Base-by-base conservation (phyloP, 1,140 invertebrate species). In the Philopotamus ludificatus region DNA sequence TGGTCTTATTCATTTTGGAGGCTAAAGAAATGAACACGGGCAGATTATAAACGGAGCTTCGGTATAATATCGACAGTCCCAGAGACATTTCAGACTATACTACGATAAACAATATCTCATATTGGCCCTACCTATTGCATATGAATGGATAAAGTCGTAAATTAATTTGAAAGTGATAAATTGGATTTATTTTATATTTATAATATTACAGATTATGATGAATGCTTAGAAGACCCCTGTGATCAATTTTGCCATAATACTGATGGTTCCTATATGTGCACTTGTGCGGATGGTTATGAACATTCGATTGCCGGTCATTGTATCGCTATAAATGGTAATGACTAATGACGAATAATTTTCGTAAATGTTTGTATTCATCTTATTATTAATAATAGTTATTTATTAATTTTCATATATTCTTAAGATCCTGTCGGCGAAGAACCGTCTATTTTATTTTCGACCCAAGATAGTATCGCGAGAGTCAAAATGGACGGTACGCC, bases 221-320 rank as follows among this genome's bases (percentile, higher is more conserved):
- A 92, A 76, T 93, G 92, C 75, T 73, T 76, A 62, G 73, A 84
- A 57, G 87, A 91, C 65, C 86, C 85, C 21, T 96, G 93, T 77
- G 87, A 91, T 72, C 93, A 95, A 76, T 70, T 80, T 16, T 96
- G 94, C 76, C 80, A 75, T 61, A 93, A 94, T 76, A 84, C 83
- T 8, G 76, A 79, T 4, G 88, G 90, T 44, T 87, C 84, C 34
- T 93, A 84, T 77, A 75, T 79, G 18, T 96, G 93, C 78, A 81
- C 82, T 44, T 94, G 94, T 81, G 85, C 85, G 1, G 74, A 83
- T 4, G 92, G 92, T 1, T 95, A 94, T 76, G 74, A 76, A 59
- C 82, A 84, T 63, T 72, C 74, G 23, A 80, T 83, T 67, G 75
- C 74, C 18, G 80, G 76, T 12, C 75, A 81, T 51, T 90, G 89